phyloP scores from a whole-genome alignment of 2,113 vertebrate genomes.

The Zonotrichia leucophrys region DNA sequence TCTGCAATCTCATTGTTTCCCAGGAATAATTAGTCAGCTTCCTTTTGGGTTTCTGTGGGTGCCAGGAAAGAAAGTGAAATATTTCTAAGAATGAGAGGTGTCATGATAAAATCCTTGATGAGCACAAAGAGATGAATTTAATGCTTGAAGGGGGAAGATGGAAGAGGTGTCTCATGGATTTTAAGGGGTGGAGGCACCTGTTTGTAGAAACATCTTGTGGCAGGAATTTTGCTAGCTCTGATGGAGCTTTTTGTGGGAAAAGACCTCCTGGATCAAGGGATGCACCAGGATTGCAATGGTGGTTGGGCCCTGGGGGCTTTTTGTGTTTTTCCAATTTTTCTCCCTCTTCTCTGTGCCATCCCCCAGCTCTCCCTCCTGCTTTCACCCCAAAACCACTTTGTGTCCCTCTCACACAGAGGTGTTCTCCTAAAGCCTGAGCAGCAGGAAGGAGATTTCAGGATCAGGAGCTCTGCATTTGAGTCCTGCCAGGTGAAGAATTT shows the following conservation, averaged over 20 bases:
- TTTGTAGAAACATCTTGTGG: background rate
- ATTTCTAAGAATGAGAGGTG: background rate
- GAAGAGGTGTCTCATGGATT: background rate
- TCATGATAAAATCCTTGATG: background rate
- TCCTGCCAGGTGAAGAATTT: background rate
- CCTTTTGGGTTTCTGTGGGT: background rate
- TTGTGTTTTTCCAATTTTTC: background rate
- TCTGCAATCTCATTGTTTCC: background rate
- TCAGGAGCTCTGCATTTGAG: background rate
- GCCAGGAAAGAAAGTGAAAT: background rate
- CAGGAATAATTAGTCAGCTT: slow-evolving; percentile 27
- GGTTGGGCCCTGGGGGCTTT: background rate
- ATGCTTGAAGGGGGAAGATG: background rate
- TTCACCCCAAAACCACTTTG: background rate
- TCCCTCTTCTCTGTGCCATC: background rate
- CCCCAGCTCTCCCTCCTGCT: background rate
- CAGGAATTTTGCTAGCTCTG: background rate
- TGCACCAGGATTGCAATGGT: background rate
- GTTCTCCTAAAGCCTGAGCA: background rate
- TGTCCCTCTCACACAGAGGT: background rate
- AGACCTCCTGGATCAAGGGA: background rate
- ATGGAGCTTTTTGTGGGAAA: background rate
- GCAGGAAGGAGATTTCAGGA: background rate
- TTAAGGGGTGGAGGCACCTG: background rate
- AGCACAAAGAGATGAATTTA: background rate